Evolutionary conservation across 2,113 vertebrate genomes (phyloP), one percentile per base, ranked within the genome.

Genomic region (Hydrochoerus hydrochaeris): DNA sequence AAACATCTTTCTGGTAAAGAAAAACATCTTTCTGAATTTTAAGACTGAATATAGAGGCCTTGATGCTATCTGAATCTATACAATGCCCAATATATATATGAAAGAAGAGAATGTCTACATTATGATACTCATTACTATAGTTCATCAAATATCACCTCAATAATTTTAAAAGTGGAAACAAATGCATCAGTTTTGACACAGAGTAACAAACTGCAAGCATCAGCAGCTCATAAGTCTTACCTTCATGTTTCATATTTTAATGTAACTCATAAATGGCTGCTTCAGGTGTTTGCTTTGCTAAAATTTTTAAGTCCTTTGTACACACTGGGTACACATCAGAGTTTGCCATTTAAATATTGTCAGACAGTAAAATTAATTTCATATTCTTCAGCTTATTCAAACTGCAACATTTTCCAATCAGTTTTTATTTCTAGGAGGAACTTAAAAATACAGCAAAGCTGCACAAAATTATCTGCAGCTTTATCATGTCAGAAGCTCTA

Each of bases 401-500:
- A 24, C 41, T 32, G 54, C 49, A 95, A 88, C 14, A 46, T 0
- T 7, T 85, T 92, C 52, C n/a, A 77, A 7, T 92, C 75, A 30
- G 32, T 91, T 90, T 85, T 6, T 10, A 75, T 81, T 91, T 46
- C 62, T 41, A 1, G 24, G 17, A n/a, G 17, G 92, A 11, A 54
- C 41, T 93, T 95, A 30, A 90, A 96, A 96, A 95, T 80, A 82
- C 85, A 95, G 65, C 32, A 93, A 96, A 95, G n/a, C 44, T n/a
- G 60, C n/a, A 91, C 54, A 85, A 88, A 96, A 35, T 52, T 8
- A 96, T 91, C 81, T 93, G 30, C 87, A 94, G 93, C 69, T 96
- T 97, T 88, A 82, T 94, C 88, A 71, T 95, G 90, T 62, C 89
- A 97, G n/a, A 97, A 97, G 44, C 38, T 80, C 63, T 88, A 73